Conservation (phyloP, 1,140 invertebrate species). For the Telenomus remus region DNA sequence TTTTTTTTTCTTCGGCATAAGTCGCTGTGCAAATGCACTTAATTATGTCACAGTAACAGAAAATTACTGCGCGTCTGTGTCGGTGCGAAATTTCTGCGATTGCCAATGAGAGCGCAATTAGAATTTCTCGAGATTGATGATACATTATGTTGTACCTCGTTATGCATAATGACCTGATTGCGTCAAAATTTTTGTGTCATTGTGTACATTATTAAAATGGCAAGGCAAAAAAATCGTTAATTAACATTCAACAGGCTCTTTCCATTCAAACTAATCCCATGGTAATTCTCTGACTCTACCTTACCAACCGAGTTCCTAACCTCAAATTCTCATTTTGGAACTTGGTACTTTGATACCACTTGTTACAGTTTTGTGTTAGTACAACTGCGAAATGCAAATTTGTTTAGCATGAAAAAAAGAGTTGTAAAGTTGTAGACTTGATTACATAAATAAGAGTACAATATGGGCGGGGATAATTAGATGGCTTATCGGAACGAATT, state of each 20-base stretch:
- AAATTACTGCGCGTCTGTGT: constrained; percentile 13
- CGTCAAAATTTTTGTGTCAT: constrained; percentile 40
- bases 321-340: no score
- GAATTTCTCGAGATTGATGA: constrained; percentile 44
- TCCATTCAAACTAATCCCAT: not conserved
- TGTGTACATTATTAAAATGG: constrained; percentile 18
- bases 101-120: constrained; percentile 40
- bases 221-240: no score
- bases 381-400: no score
- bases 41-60: constrained; percentile 27
- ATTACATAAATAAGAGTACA: no score
- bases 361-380: no score
- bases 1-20: constrained; percentile 19
- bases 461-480: no score
- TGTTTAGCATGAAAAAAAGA: no score
- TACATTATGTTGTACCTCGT: constrained; percentile 24
- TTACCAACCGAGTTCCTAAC: no score
- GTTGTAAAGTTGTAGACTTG: no score
- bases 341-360: no score
- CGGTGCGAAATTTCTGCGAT: constrained; percentile 23
- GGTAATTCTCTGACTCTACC: no score
- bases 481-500: no score
- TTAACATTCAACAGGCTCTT: not conserved
- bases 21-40: constrained; percentile 11
- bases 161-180: constrained; percentile 47